Evolutionary conservation across 2,888 invertebrate genomes (phyloP).

Genomic region (Drosophila niveifrons): DNA sequence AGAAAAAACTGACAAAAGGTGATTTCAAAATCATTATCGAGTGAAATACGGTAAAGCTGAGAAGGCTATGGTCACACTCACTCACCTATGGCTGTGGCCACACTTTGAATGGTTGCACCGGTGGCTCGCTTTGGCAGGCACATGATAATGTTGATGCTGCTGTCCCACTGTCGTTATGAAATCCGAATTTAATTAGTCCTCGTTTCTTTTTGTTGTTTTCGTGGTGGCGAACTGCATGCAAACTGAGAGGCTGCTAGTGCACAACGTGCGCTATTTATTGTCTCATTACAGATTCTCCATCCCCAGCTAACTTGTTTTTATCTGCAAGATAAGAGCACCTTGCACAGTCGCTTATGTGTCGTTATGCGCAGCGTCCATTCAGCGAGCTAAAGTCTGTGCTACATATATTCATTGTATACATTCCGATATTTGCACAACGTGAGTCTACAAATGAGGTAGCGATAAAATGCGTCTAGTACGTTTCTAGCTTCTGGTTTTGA

Average conservation of each 20-base stretch:
- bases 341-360: slow-evolving; percentile 29
- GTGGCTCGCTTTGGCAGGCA: slow-evolving; percentile 71
- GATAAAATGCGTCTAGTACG: slow-evolving; percentile 63
- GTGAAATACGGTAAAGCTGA: no score
- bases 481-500: slow-evolving; percentile 37
- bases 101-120: slow-evolving; percentile 70
- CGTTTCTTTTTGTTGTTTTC: slow-evolving; percentile 5
- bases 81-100: slow-evolving; percentile 70
- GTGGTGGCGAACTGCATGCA: slow-evolving; percentile 31
- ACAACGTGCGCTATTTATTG: slow-evolving; percentile 63
- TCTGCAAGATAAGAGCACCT: slow-evolving; percentile 49
- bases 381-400: background rate
- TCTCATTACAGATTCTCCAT: slow-evolving; percentile 20
- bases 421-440: slow-evolving; percentile 74
- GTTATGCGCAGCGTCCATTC: slow-evolving; percentile 57
- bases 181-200: background rate
- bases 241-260: slow-evolving; percentile 59
- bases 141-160: slow-evolving; percentile 54
- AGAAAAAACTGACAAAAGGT: no score
- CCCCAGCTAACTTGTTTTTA: slow-evolving; percentile 36
- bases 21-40: no score
- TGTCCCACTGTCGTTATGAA: background rate
- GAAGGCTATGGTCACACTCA: background rate
- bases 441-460: slow-evolving; percentile 72
- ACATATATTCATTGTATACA: slow-evolving; percentile 33